Evolutionary conservation across 2,888 invertebrate genomes (phyloP).

Genomic region (Buathra laborator): DNA sequence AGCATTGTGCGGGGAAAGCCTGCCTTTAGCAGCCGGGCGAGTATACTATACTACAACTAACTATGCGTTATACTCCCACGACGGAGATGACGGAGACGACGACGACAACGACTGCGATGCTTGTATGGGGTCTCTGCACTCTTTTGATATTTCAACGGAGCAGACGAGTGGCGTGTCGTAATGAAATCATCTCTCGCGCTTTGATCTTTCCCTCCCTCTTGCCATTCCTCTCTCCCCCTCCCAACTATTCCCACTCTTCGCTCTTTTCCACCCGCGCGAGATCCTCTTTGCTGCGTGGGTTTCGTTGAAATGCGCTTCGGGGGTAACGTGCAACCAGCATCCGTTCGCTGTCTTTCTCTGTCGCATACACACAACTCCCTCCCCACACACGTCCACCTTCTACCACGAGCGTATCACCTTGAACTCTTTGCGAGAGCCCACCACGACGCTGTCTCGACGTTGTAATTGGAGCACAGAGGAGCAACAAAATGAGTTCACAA

Average conservation of each 20-base stretch:
- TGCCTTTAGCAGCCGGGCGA: conserved; percentile 49
- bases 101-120: conserved; percentile 73
- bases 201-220: conserved; percentile 80
- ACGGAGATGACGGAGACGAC: conserved; percentile 36
- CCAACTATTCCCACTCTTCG: background rate
- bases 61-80: conserved; percentile 31
- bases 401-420: conserved; percentile 33
- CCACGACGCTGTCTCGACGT: conserved; percentile 32
- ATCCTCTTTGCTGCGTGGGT: conserved; percentile 19
- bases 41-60: conserved; percentile 31
- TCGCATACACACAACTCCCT: conserved; percentile 3
- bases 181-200: conserved; percentile 84
- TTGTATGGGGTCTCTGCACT: conserved; percentile 77
- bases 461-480: conserved; percentile 22
- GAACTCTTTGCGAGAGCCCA: conserved; percentile 52
- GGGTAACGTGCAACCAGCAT: conserved; percentile 46
- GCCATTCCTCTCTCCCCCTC: conserved; percentile 8
- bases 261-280: conserved; percentile 25
- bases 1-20: conserved; percentile 78
- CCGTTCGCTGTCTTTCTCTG: conserved; percentile 46
- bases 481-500: conserved; percentile 3
- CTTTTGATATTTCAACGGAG: conserved; percentile 84
- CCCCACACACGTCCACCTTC: background rate
- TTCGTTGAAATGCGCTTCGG: conserved; percentile 18
- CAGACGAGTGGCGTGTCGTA: conserved; percentile 83